Conservation (phyloP, 2,797 vertebrate species). For the Myiotriccus ornatus region DNA sequence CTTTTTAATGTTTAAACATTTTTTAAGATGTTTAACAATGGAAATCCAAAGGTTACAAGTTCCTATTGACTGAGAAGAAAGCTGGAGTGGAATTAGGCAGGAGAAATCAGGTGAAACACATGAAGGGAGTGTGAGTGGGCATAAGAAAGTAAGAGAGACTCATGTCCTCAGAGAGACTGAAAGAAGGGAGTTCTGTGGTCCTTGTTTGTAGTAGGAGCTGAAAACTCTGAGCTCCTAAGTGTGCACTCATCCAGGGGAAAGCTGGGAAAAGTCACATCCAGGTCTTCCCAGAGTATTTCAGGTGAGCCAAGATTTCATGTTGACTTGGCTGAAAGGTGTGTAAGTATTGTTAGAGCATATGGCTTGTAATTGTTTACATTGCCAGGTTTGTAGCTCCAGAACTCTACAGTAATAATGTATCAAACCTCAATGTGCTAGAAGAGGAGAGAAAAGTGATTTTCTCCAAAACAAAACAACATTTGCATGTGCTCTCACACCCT, state of each 20-base stretch:
- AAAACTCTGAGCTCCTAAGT: not conserved
- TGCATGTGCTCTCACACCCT: not conserved
- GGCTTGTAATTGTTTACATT: not conserved
- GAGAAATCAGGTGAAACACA: not conserved
- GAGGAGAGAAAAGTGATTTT: not conserved
- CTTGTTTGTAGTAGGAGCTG: not conserved
- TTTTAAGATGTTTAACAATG: not conserved
- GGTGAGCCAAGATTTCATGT: not conserved
- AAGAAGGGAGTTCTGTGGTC: not conserved
- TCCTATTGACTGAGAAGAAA: not conserved
- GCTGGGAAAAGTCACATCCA: not conserved
- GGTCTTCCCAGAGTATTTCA: not conserved
- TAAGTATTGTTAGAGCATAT: not conserved
- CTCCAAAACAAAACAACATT: not conserved
- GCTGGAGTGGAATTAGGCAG: not conserved
- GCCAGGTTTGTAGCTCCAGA: not conserved
- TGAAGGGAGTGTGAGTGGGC: not conserved
- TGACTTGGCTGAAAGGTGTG: not conserved
- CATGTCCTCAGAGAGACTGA: not conserved
- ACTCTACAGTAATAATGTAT: not conserved
- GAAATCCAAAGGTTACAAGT: not conserved
- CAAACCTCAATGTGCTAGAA: not conserved
- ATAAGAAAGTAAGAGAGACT: not conserved
- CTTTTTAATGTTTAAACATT: not conserved
- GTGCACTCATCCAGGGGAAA: not conserved